Evolutionary conservation across 2,888 invertebrate genomes (phyloP), one percentile per base, ranked within the genome.

Genomic region (Lysandra bellargus): DNA sequence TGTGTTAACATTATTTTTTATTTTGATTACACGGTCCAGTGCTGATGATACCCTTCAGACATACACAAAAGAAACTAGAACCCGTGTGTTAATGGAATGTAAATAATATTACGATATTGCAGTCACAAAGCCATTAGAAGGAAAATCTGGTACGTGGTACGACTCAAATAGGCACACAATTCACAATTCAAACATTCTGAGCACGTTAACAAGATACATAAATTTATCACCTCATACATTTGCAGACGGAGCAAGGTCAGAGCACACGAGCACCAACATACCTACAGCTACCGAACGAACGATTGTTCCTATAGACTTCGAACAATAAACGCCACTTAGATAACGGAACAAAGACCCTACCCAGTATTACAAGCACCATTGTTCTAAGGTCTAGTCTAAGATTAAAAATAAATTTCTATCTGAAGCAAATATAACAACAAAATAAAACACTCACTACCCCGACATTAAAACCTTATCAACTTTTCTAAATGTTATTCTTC

Each of bases 311-410:
- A 76, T 53, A 76, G 57, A 76, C 74, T 61, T 61, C 17, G 75
- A 79, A 79, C 79, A 79, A 79, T 75, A 79, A 81, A 82, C 79
- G 61, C 73, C 69, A 73, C 78, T 73, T 64, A 79, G 82, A 83
- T 82, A 81, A 81, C 69, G 60, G 78, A 81, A 83, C 82, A 83
- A 83, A 82, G 82, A 81, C 75, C 9, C 37, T 53, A 74, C 37
- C 23, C 17, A 60, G 23, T 49, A 49, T 49, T 44, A 75, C 75
- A 75, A 75, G 69, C 30, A 33, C 64, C 30, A 64, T 69, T 69
- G 69, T 69, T 69, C 4, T 33, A 69, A 64, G 23, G 33, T 23
- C 23, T 69, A 69, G 23, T 23, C 23, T 33, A 33, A 69, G 33
- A 33, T 69, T 33, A 69, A 33, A 69, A 69, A 64, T 64, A 64